Evolutionary conservation across 2,888 invertebrate species (phyloP).

Genomic region (Colostygia pectinataria): DNA sequence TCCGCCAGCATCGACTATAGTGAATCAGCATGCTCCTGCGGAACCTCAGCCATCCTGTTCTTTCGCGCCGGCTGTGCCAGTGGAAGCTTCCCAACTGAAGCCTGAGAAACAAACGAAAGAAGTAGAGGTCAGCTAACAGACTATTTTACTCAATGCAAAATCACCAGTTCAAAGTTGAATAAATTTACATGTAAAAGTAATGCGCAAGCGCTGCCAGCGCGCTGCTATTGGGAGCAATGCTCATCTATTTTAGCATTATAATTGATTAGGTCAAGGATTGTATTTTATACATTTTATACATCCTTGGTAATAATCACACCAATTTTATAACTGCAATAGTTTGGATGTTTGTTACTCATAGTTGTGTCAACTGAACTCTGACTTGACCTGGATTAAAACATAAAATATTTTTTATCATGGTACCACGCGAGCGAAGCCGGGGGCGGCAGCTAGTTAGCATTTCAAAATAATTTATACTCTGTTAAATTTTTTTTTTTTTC

Average conservation of each 20-base stretch:
- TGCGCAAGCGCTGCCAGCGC: constrained; percentile 63
- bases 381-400: too few relatives aligned
- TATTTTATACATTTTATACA: constrained; percentile 49
- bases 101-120: constrained; percentile 69
- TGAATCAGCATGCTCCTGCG: constrained; percentile 38
- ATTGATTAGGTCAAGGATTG: constrained; percentile 77
- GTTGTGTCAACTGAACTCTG: too few relatives aligned
- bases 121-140: constrained; percentile 74
- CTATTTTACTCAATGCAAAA: constrained; percentile 15
- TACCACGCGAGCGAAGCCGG: too few relatives aligned
- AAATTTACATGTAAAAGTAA: constrained; percentile 32
- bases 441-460: too few relatives aligned
- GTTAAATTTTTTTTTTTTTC: too few relatives aligned
- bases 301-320: constrained; percentile 16
- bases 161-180: constrained; percentile 27
- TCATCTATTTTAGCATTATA: constrained; percentile 73
- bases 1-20: constrained; percentile 44
- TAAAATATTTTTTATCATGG: too few relatives aligned
- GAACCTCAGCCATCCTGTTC: constrained; percentile 74
- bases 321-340: too few relatives aligned
- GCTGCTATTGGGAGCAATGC: constrained; percentile 68
- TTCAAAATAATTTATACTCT: too few relatives aligned
- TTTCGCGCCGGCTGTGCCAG: constrained; percentile 51
- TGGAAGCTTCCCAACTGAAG: constrained; percentile 59
- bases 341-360: too few relatives aligned